Percentiles rank a stretch among this genome's conserved stretches.
Evolutionary conservation across 2,113 vertebrate species (phyloP).

Genomic region (Melanerpes aurifrons): DNA sequence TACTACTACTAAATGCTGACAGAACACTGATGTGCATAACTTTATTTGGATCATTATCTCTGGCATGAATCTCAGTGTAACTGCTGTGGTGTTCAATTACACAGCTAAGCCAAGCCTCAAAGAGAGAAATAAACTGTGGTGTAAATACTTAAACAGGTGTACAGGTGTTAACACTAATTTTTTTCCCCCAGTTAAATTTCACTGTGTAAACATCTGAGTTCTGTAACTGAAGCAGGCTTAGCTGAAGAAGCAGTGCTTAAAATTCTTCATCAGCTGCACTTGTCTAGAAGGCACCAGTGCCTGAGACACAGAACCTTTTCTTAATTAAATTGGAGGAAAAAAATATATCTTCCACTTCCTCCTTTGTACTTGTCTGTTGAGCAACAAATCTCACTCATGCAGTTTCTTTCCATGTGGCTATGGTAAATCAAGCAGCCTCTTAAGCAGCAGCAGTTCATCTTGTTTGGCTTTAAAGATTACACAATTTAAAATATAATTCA

Average conservation of each 20-base stretch:
- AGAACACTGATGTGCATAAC: not conserved
- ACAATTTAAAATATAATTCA: not conserved
- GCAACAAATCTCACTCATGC: constrained; percentile 4
- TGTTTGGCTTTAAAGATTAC: not conserved
- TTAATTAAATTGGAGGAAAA: not conserved
- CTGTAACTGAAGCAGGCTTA: not conserved
- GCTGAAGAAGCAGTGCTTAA: not conserved
- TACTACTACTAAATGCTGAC: not conserved
- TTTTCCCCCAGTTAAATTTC: not conserved
- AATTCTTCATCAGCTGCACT: not conserved
- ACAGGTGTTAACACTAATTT: not conserved
- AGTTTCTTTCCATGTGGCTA: not conserved
- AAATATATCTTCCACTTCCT: not conserved
- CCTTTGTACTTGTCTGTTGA: constrained; percentile 8
- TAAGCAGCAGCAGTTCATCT: constrained; percentile 1
- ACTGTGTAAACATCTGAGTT: not conserved
- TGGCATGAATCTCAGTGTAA: not conserved
- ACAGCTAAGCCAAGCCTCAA: not conserved
- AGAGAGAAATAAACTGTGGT: not conserved
- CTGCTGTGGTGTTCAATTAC: not conserved
- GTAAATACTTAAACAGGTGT: not conserved
- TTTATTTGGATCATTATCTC: not conserved
- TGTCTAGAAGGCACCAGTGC: not conserved
- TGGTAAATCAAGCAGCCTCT: constrained; percentile 14
- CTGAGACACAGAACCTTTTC: constrained; percentile 15